phyloP scores from a whole-genome alignment of 2,113 vertebrate species.

The Microcebus griseorufus region DNA sequence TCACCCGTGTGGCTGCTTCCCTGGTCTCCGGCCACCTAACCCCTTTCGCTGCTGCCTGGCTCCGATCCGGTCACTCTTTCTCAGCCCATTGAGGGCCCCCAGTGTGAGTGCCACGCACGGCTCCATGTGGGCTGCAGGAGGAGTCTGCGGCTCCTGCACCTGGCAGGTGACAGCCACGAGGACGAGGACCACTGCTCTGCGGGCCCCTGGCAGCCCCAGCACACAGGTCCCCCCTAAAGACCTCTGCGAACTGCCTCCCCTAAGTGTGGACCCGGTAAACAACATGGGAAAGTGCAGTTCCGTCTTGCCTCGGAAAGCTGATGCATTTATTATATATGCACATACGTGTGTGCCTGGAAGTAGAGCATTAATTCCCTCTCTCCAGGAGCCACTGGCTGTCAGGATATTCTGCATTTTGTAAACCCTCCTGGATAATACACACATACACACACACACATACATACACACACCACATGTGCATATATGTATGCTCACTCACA shows the following conservation, averaged over 20 bases:
- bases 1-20: too few species aligned
- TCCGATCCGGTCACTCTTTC: background rate
- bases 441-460: background rate
- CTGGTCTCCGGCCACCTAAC: background rate
- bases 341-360: background rate
- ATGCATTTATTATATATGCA: accelerated
- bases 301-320: too few species aligned
- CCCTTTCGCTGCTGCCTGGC: background rate
- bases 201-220: too few species aligned
- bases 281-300: accelerated
- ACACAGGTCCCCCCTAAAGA: background rate
- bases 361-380: background rate
- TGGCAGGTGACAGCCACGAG: too few species aligned
- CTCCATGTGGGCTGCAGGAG: too few species aligned
- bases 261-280: too few species aligned
- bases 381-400: too few species aligned
- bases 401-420: background rate
- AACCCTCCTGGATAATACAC: accelerated
- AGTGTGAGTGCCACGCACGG: too few species aligned
- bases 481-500: too few species aligned
- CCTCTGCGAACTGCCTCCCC: background rate
- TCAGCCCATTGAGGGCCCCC: background rate
- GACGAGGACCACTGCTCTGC: too few species aligned
- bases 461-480: too few species aligned
- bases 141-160: too few species aligned